phyloP scores from a whole-genome alignment of 1,140 invertebrate species.

The Sminthurinus signatus region DNA sequence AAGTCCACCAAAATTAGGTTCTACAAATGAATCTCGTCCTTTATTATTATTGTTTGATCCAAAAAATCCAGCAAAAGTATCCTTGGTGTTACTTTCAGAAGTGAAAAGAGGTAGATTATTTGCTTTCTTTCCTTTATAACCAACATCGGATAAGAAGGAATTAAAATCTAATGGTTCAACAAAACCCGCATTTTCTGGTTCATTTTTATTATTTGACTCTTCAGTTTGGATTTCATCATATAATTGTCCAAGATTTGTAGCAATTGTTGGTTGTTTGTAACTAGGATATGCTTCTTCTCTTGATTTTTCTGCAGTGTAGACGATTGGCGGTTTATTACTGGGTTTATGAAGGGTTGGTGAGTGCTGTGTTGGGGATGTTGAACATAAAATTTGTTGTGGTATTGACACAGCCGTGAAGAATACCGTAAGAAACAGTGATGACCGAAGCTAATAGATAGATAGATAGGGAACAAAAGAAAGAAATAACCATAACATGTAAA shows the following conservation, averaged over 20 bases:
- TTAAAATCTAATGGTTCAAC: constrained; percentile 32
- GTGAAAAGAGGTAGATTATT: constrained; percentile 2
- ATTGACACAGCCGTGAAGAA: constrained; percentile 12
- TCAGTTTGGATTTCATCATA: constrained; percentile 1
- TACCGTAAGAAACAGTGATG: constrained; percentile 12
- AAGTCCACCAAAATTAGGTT: constrained; percentile 17
- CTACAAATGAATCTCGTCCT: constrained; percentile 11
- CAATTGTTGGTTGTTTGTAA: neutral
- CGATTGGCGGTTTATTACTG: constrained; percentile 1
- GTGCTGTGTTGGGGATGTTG: constrained; percentile 4
- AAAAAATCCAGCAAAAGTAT: constrained; percentile 26
- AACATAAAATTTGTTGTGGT: neutral
- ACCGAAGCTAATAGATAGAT: too few relatives aligned
- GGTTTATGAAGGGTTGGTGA: neutral
- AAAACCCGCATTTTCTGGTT: constrained; percentile 24
- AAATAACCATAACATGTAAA: too few relatives aligned
- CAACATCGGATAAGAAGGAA: constrained; percentile 19
- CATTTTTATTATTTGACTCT: neutral
- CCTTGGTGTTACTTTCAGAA: constrained; percentile 18
- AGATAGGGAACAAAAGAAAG: too few relatives aligned
- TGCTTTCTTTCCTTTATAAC: constrained; percentile 7
- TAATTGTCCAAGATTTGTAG: neutral
- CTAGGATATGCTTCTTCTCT: constrained; percentile 3
- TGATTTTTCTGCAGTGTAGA: constrained; percentile 15
- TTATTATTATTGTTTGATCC: constrained; percentile 11